Percentiles rank a stretch among this genome's conserved stretches.
These are phyloP conservation scores for Elmis aenea DNA, from an alignment of 2,888 invertebrate species.

Conservation along the genomic window DNA sequence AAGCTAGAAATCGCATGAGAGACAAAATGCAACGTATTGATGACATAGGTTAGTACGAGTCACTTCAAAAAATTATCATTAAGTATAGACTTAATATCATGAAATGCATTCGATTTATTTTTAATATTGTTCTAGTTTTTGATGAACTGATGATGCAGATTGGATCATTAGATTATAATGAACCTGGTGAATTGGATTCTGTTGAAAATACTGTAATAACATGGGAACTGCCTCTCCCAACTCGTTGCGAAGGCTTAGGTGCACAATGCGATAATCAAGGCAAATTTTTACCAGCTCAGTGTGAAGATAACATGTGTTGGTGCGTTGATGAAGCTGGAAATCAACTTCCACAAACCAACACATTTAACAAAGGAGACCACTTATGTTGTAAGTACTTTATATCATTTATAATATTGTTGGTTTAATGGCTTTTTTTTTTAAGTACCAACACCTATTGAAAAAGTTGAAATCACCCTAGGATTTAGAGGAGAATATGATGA, in stretches of 20 bases:
- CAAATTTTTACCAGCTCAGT: conserved; percentile 70
- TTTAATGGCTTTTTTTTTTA: conserved; percentile 27
- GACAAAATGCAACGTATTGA: conserved; percentile 21
- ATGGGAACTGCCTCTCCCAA: conserved; percentile 34
- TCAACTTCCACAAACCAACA: conserved; percentile 57
- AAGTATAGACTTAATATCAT: too few relatives aligned
- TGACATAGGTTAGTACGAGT: too few relatives aligned
- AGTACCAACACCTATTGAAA: conserved; percentile 69
- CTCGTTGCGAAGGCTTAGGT: conserved; percentile 48
- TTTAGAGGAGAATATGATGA: conserved; percentile 59
- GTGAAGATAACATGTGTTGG: conserved; percentile 70
- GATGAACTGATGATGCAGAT: conserved; percentile 68
- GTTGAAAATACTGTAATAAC: conserved; percentile 21
- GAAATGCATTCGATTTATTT: too few relatives aligned
- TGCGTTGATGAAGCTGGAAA: conserved; percentile 83
- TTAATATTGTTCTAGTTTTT: conserved; percentile 56
- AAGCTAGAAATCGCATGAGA: conserved; percentile 59
- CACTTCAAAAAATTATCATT: too few relatives aligned
- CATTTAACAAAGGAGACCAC: conserved; percentile 55
- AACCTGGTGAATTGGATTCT: conserved; percentile 41
- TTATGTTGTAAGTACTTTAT: conserved; percentile 51
- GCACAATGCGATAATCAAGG: conserved; percentile 64
- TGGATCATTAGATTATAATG: conserved; percentile 50
- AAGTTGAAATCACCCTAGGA: conserved; percentile 70
- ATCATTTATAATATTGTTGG: neutral